phyloP scores from a whole-genome alignment of 2,888 invertebrate genomes.

The Drosophila incognita region DNA sequence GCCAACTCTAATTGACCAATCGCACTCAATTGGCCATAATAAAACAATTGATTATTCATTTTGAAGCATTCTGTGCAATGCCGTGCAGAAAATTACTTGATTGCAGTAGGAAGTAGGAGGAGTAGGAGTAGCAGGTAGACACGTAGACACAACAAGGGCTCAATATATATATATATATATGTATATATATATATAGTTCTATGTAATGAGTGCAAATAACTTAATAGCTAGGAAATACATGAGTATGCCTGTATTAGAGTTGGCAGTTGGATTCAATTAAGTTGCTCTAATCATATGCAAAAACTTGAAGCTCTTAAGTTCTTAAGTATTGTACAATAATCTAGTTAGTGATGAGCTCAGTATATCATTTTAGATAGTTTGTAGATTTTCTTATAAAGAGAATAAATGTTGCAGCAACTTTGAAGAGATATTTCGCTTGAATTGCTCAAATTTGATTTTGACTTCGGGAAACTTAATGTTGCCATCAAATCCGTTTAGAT shows the following conservation, averaged over 20 bases:
- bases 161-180: background rate
- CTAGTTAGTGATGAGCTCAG: fast-evolving
- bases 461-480: background rate
- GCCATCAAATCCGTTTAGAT: background rate
- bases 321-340: background rate
- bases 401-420: background rate
- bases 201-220: background rate
- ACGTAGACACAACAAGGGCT: background rate
- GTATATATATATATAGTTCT: background rate
- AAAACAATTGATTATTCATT: conserved; percentile 16
- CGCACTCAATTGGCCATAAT: conserved; percentile 14
- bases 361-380: background rate
- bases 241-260: background rate
- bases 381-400: background rate
- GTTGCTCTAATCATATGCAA: background rate
- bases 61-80: background rate
- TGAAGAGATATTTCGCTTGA: background rate
- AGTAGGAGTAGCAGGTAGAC: background rate
- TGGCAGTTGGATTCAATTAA: background rate
- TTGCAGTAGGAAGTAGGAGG: too few relatives aligned
- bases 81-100: background rate
- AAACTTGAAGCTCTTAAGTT: background rate
- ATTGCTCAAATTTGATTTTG: background rate
- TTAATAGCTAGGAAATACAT: background rate
- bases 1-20: conserved; percentile 36